A percentile compares a stretch with the other conserved stretches of the same genome.
Evolutionary conservation across 2,888 invertebrate species (phyloP).

Genomic region (Dermolepida albohirtum): DNA sequence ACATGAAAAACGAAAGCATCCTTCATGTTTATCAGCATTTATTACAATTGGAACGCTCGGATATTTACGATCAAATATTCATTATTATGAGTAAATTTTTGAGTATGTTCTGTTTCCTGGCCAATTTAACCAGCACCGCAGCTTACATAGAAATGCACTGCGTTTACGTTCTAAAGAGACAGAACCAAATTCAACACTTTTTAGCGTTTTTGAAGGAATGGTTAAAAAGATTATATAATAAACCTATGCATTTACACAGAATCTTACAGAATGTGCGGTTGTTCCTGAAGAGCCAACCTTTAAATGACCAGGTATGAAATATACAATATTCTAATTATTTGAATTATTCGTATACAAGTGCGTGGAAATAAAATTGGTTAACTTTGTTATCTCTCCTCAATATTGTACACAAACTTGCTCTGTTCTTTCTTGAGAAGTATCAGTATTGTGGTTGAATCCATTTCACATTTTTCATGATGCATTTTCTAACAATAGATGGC

Average conservation of each 20-base stretch:
- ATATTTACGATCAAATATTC: slow-evolving; percentile 6
- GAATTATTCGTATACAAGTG: too few species aligned
- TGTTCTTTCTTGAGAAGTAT: too few species aligned
- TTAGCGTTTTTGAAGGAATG: slow-evolving; percentile 3
- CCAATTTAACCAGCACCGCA: slow-evolving; percentile 3
- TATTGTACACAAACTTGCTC: too few species aligned
- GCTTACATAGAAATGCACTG: slow-evolving; percentile 26
- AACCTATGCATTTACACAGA: not conserved
- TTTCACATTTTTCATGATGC: too few species aligned
- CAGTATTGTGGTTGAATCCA: too few species aligned
- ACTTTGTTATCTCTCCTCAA: too few species aligned
- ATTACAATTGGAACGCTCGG: not conserved
- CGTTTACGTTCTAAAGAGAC: not conserved
- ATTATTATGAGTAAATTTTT: not conserved
- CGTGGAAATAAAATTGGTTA: too few species aligned
- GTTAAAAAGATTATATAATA: not conserved
- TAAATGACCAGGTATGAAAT: not conserved
- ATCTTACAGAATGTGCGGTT: not conserved
- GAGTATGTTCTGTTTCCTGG: slow-evolving; percentile 13
- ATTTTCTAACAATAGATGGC: too few species aligned
- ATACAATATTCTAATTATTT: not conserved
- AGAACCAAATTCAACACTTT: slow-evolving; percentile 4
- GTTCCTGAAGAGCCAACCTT: slow-evolving; percentile 5
- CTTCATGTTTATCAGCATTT: slow-evolving; percentile 16
- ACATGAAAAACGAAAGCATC: not conserved